These are phyloP conservation scores for Rugalucina vietnamica DNA, from an alignment of 2,888 invertebrate genomes.

Conservation along the genomic window DNA sequence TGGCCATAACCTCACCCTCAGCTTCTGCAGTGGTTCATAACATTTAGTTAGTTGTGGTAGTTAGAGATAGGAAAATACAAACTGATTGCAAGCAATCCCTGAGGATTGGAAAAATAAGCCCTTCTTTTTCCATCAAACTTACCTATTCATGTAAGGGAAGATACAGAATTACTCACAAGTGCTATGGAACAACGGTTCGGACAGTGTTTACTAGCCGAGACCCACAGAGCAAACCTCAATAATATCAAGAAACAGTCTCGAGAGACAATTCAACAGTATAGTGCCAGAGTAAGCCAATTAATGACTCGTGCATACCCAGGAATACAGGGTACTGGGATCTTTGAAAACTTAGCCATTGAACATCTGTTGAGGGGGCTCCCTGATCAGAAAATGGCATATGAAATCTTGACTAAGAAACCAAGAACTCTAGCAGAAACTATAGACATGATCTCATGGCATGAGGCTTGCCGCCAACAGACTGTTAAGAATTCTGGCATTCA, in stretches of 20 bases:
- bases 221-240: background rate
- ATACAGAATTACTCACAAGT: background rate
- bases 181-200: too few species aligned
- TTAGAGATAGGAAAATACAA: too few species aligned
- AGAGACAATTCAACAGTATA: background rate
- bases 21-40: too few species aligned
- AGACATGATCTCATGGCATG: conserved; percentile 28
- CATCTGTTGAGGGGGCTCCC: conserved; percentile 33
- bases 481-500: too few species aligned
- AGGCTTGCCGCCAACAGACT: too few species aligned
- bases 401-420: conserved; percentile 34
- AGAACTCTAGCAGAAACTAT: conserved; percentile 29
- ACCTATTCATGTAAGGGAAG: background rate
- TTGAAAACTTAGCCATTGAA: conserved; percentile 16
- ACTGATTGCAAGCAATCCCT: too few species aligned
- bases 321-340: conserved; percentile 11
- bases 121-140: too few species aligned
- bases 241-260: background rate
- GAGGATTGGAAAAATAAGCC: too few species aligned
- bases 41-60: too few species aligned
- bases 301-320: conserved; percentile 33
- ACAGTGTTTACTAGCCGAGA: background rate
- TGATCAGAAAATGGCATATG: conserved; percentile 35
- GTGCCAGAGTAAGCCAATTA: conserved; percentile 20
- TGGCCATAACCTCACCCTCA: too few species aligned